A percentile compares a stretch with the other conserved stretches of the same genome.
phyloP scores from a whole-genome alignment of 2,113 vertebrate species.

The Papio anubis region DNA sequence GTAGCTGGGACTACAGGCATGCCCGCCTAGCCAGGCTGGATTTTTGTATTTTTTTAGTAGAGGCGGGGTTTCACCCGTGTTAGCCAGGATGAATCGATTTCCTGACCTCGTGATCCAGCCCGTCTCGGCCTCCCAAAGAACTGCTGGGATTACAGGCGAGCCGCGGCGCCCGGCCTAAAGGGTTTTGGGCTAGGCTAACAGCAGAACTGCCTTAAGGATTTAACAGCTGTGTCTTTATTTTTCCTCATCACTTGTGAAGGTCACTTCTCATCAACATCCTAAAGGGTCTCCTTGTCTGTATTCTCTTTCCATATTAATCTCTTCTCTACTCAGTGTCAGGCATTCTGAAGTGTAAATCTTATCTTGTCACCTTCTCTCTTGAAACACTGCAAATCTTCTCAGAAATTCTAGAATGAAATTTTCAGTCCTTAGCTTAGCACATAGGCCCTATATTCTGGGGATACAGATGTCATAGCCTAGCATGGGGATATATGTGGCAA shows the following conservation, averaged over 20 bases:
- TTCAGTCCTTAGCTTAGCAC: not conserved
- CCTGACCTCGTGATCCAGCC: too few species aligned
- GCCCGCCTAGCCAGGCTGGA: too few species aligned
- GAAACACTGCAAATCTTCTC: not conserved
- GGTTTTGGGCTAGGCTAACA: too few species aligned
- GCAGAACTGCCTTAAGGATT: not conserved
- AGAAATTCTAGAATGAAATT: not conserved
- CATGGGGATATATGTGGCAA: accelerated
- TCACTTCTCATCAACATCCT: not conserved
- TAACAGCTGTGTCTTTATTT: not conserved
- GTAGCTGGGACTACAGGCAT: too few species aligned
- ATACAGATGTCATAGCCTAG: not conserved
- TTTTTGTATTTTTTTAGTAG: too few species aligned
- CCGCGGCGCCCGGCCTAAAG: too few species aligned
- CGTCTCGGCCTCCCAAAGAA: too few species aligned
- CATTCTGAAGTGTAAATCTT: not conserved
- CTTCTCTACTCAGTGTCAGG: not conserved
- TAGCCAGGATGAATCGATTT: too few species aligned
- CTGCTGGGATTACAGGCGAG: too few species aligned
- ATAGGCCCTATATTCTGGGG: not conserved
- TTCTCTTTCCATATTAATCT: not conserved
- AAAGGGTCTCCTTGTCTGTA: not conserved
- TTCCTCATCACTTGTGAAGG: not conserved
- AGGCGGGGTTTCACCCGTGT: too few species aligned
- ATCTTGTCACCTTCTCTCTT: not conserved